phyloP scores from a whole-genome alignment of 2,113 vertebrate genomes.

The Amazona guildingii region DNA sequence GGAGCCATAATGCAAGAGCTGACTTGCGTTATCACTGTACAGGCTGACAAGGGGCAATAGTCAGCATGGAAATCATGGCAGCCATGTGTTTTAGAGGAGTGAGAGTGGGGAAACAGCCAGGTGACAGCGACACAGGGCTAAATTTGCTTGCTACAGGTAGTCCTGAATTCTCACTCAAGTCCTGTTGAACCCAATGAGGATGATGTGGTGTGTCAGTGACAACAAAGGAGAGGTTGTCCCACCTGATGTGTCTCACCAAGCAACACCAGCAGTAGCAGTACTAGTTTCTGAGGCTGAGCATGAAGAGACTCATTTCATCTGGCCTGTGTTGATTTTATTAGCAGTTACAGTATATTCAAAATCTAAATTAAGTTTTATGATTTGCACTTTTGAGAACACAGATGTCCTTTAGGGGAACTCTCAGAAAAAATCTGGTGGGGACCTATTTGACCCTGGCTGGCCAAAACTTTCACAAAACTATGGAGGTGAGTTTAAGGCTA shows the following conservation, averaged over 20 bases:
- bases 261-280: accelerated
- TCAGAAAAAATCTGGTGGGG: neutral
- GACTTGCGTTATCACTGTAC: neutral
- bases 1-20: neutral
- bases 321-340: neutral
- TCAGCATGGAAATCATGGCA: accelerated
- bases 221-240: neutral
- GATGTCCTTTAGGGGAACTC: neutral
- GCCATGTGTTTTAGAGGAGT: accelerated
- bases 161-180: neutral
- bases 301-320: neutral
- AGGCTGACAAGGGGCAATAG: neutral
- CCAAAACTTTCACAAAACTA: neutral
- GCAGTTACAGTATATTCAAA: neutral
- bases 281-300: accelerated
- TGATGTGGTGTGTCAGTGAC: neutral
- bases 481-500: neutral
- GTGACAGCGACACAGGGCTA: neutral
- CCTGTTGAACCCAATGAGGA: neutral
- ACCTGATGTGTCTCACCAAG: neutral
- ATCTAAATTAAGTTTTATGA: neutral
- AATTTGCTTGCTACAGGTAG: neutral
- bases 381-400: neutral
- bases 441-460: neutral
- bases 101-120: neutral